Evolutionary conservation across 1,140 invertebrate genomes (phyloP).

Genomic region (Leptopilina clavipes): DNA sequence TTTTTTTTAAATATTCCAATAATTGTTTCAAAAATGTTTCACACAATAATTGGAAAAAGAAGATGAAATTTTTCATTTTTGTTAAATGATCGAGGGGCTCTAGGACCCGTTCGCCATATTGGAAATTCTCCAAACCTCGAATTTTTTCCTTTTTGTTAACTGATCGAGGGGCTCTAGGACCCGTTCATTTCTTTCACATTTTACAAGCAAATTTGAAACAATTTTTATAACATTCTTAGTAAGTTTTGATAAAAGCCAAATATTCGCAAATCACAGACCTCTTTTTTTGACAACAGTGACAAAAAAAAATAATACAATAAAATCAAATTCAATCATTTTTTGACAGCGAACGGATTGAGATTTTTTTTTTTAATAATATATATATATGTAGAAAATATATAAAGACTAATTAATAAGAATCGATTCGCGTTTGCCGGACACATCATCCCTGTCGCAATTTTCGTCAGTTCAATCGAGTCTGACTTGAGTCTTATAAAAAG

Average conservation of each 20-base stretch:
- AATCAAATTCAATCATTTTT: neutral
- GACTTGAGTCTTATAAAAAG: slow-evolving; percentile 60
- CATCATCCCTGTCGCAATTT: slow-evolving; percentile 59
- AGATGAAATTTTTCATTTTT: too few species aligned
- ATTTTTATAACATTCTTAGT: too few species aligned
- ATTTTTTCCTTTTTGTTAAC: too few species aligned
- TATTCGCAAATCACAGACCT: neutral
- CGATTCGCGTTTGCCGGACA: slow-evolving; percentile 39
- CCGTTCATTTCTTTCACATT: neutral
- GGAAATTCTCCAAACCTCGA: too few species aligned
- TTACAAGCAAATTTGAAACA: neutral
- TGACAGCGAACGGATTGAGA: slow-evolving; percentile 23
- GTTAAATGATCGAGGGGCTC: too few species aligned
- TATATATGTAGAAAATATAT: neutral
- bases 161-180: too few species aligned
- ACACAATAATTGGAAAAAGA: too few species aligned
- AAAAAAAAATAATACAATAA: neutral
- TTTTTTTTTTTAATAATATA: neutral
- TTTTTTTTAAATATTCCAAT: too few species aligned
- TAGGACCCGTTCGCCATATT: too few species aligned
- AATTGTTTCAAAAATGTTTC: too few species aligned
- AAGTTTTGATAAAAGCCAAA: too few species aligned
- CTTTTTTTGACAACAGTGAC: neutral
- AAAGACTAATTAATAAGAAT: neutral
- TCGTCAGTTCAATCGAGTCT: slow-evolving; percentile 35